phyloP scores from a whole-genome alignment of 2,797 vertebrate genomes.

The Danio tinwini region DNA sequence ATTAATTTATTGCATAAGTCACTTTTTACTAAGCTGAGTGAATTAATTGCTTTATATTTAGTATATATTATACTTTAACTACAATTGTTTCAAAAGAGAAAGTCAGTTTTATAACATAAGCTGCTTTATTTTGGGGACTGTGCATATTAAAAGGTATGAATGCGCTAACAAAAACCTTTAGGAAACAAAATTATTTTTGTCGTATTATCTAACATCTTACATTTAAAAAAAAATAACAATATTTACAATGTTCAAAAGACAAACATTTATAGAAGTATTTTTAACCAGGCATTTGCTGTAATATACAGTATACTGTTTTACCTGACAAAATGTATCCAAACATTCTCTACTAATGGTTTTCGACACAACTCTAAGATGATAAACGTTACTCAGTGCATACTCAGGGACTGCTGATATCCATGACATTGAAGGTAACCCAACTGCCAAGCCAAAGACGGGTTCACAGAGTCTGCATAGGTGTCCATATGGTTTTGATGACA shows the following conservation, averaged over 20 bases:
- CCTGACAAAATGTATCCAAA: conserved; percentile 1
- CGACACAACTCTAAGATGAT: neutral
- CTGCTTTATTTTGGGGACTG: conserved; percentile 35
- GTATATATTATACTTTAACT: neutral
- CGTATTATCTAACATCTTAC: neutral
- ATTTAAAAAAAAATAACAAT: neutral
- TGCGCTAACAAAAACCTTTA: neutral
- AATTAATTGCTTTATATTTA: neutral
- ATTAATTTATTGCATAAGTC: neutral
- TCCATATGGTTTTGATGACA: conserved; percentile 61
- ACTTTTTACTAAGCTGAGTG: neutral
- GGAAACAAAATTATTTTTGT: neutral
- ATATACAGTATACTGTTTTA: conserved; percentile 34
- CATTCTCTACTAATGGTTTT: neutral
- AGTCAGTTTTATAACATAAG: conserved; percentile 5
- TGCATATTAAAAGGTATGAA: conserved; percentile 2
- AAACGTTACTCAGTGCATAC: conserved; percentile 54
- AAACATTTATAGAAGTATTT: neutral
- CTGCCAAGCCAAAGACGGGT: conserved; percentile 65
- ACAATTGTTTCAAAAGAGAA: neutral
- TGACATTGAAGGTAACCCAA: conserved; percentile 66
- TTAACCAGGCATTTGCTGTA: conserved; percentile 30
- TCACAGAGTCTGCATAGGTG: conserved; percentile 39
- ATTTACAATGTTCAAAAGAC: neutral
- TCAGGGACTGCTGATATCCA: conserved; percentile 68